Evolutionary conservation across 2,113 vertebrate species (phyloP), one percentile per base, ranked within the genome.

Genomic region (Spilogale gracilis): DNA sequence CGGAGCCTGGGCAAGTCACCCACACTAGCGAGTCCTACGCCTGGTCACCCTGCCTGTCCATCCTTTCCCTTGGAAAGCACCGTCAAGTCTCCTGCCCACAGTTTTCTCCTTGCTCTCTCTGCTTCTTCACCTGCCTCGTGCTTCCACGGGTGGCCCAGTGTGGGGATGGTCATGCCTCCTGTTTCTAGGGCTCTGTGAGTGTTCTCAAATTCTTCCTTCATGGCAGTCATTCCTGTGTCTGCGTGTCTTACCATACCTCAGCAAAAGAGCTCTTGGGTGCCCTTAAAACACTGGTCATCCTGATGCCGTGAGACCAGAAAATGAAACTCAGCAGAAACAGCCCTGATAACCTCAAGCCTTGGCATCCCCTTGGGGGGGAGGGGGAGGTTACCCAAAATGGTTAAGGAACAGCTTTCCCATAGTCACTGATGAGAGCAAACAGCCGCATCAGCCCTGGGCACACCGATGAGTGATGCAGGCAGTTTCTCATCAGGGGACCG

Each of bases 391-490:
- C 0, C 6, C 30, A 20, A 27, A 30, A n/a, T 3, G 61, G 32
- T 10, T 63, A 67, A 58, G 48, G 56, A 38, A 56, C 20, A 23
- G 87, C 27, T 71, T 89, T 10, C 32, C 23, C n/a, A 18, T 1
- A 8, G 56, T 20, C 9, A 6, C 3, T 3, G 48, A 16, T 54
- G 67, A 45, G 45, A 23, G 50, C 30, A 58, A 9, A 73, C 54
- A 69, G 73, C 23, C 71, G 30, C 38, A 0, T 5, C 10, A 14
- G 21, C 27, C 92, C 48, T 4, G 5, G 73, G 11, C 5, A 54
- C 32, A 20, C 9, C 11, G 2, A 4, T 0, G 3, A 43, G 78
- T 8, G 16, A 50, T 0, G 7, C 23, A 1, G 30, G 16, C 25
- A 16, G 6, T 25, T 83, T 67, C 38, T 17, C 25, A 48, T 1